These are phyloP conservation scores for Lasioglossum baleicum DNA, from an alignment of 1,140 invertebrate genomes.

Conservation along the genomic window DNA sequence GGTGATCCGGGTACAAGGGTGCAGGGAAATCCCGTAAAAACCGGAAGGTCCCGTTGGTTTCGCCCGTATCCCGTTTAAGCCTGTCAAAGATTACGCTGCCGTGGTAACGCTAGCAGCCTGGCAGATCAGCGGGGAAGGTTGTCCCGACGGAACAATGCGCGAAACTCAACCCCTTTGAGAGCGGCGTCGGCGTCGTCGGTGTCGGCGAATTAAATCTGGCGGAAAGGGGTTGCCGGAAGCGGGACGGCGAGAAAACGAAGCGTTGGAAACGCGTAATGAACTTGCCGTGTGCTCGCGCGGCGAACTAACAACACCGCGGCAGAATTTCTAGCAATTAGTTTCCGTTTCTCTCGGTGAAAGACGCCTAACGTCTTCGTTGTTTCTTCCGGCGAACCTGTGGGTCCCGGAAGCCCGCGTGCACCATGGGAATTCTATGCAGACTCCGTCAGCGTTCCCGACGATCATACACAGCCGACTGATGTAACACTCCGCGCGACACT, in stretches of 20 bases:
- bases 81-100: neutral
- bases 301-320: neutral
- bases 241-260: slow-evolving; percentile 15
- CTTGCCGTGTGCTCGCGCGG: neutral
- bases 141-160: neutral
- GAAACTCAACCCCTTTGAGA: neutral
- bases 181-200: too few relatives aligned
- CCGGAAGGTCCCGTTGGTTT: too few relatives aligned
- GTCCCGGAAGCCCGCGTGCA: too few relatives aligned
- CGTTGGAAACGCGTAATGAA: slow-evolving; percentile 31
- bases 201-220: slow-evolving; percentile 23
- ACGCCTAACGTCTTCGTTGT: slow-evolving; percentile 8
- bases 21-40: neutral
- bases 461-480: neutral
- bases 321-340: slow-evolving; percentile 37
- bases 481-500: neutral
- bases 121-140: too few relatives aligned
- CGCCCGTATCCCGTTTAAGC: neutral
- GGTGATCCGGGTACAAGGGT: neutral
- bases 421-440: too few relatives aligned
- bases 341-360: slow-evolving; percentile 8
- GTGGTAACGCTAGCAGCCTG: neutral
- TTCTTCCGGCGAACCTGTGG: neutral
- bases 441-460: neutral
- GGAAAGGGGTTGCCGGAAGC: neutral